Evolutionary conservation across 2,888 invertebrate genomes (phyloP).

Genomic region (Aplocera efformata): DNA sequence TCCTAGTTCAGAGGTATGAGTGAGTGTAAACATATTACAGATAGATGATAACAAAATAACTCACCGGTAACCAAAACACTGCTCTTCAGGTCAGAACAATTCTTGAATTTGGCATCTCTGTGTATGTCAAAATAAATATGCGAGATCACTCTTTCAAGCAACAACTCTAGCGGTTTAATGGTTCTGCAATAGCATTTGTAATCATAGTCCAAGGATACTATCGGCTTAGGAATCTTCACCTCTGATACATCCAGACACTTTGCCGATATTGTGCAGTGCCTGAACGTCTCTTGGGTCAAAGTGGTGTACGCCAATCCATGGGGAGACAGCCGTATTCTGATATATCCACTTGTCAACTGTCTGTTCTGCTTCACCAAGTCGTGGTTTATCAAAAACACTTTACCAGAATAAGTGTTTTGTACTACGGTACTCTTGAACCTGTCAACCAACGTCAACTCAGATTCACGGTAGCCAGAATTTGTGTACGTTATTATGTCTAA

Average conservation of each 20-base stretch:
- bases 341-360: constrained; percentile 53
- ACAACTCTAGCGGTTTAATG: constrained; percentile 71
- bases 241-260: constrained; percentile 56
- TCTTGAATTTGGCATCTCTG: constrained; percentile 60
- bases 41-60: constrained; percentile 17
- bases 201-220: constrained; percentile 55
- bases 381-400: constrained; percentile 79
- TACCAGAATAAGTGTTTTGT: constrained; percentile 65
- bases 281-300: constrained; percentile 73
- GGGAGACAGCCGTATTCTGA: constrained; percentile 69
- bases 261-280: constrained; percentile 70
- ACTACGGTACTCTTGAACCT: constrained; percentile 76
- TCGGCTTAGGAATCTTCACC: constrained; percentile 44
- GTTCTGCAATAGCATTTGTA: constrained; percentile 70
- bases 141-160: constrained; percentile 53
- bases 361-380: constrained; percentile 68
- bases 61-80: constrained; percentile 69
- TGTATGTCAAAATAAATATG: constrained; percentile 67
- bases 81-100: constrained; percentile 62
- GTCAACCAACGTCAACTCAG: constrained; percentile 58
- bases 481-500: constrained; percentile 75
- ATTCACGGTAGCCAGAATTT: constrained; percentile 41
- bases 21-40: too few relatives aligned
- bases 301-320: constrained; percentile 69
- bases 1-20: too few relatives aligned